Conservation (phyloP, 2,888 invertebrate genomes). For the Zootermopsis nevadensis region DNA sequence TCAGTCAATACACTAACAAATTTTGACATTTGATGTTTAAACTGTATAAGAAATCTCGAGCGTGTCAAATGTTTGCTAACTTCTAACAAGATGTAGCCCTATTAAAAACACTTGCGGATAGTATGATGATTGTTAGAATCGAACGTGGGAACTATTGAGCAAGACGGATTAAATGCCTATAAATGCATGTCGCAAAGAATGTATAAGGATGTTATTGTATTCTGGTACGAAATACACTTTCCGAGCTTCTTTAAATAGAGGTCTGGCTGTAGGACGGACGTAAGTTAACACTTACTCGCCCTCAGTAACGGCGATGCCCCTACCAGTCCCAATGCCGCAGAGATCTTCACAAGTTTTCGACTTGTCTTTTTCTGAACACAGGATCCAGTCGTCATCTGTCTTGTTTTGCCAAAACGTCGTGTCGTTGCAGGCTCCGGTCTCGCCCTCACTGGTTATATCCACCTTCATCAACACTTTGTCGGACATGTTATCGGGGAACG, state of each 20-base stretch:
- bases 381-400: neutral
- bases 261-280: too few species aligned
- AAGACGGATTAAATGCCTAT: too few species aligned
- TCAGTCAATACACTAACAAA: neutral
- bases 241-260: too few species aligned
- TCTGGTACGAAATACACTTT: too few species aligned
- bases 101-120: too few species aligned
- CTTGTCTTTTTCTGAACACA: slow-evolving; percentile 14
- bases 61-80: neutral
- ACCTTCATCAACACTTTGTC: neutral
- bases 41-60: slow-evolving; percentile 22
- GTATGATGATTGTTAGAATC: too few species aligned
- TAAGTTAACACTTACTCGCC: neutral
- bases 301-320: neutral
- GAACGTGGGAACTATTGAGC: too few species aligned
- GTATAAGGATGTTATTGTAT: too few species aligned
- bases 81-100: too few species aligned
- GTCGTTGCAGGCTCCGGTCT: neutral
- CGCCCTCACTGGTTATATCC: neutral
- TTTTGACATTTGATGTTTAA: neutral
- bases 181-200: too few species aligned
- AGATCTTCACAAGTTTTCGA: slow-evolving; percentile 9
- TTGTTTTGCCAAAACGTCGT: neutral
- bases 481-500: neutral
- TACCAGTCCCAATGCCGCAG: slow-evolving; percentile 46